Conservation (phyloP, 2,113 vertebrate species). For the Danio rerio region GRCz12tu NC_133195.1:23466501-23467000, state of each 20-base stretch:
- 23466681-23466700: constrained; percentile 40
- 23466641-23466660: constrained; percentile 9
- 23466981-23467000: no score
- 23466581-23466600: constrained; percentile 27
- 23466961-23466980: no score
- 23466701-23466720: constrained; percentile 25
- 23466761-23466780: no score
- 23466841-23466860: no score
- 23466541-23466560: constrained; percentile 53
- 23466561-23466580: constrained; percentile 46
- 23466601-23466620: constrained; percentile 39
- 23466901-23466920: no score
- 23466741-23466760: background rate
- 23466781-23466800: no score
- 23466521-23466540: constrained; percentile 43
- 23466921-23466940: no score
- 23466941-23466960: no score
- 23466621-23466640: constrained; percentile 32
- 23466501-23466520: constrained; percentile 53
- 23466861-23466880: no score
- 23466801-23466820: no score
- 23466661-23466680: constrained; percentile 27
- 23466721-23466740: constrained; percentile 16
- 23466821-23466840: no score
- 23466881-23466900: no score